Conservation (phyloP, 2,888 invertebrate genomes). For the Stenodema calcarata region DNA sequence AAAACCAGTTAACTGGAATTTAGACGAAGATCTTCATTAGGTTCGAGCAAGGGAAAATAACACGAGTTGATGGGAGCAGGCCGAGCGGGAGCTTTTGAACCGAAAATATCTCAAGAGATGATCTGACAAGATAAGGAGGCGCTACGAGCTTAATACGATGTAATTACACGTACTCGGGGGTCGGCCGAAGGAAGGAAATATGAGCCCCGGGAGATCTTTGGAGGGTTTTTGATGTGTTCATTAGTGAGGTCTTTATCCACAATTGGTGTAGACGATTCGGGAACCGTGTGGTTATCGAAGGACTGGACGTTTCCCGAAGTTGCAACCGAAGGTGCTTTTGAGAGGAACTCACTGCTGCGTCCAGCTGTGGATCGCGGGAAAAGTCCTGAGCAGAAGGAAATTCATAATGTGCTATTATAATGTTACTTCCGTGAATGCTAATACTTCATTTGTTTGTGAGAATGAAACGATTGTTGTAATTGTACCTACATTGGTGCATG, state of each 20-base stretch:
- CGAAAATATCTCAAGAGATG: not conserved
- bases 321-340: no score
- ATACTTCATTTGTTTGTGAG: no score
- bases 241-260: not conserved
- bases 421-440: no score
- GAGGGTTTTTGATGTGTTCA: constrained; percentile 2
- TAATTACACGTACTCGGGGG: not conserved
- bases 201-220: not conserved
- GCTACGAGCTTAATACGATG: not conserved
- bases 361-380: no score
- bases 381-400: no score
- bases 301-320: no score
- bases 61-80: not conserved
- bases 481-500: no score
- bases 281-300: no score
- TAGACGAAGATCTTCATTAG: not conserved
- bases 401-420: no score
- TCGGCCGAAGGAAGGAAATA: not conserved
- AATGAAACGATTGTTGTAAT: no score
- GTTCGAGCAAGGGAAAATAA: not conserved
- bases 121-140: not conserved
- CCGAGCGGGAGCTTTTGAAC: not conserved
- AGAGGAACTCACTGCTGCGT: no score
- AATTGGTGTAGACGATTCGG: not conserved
- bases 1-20: not conserved